Evolutionary conservation across 2,888 invertebrate species (phyloP), one percentile per base, ranked within the genome.

Genomic region (Platycheirus rosarum): DNA sequence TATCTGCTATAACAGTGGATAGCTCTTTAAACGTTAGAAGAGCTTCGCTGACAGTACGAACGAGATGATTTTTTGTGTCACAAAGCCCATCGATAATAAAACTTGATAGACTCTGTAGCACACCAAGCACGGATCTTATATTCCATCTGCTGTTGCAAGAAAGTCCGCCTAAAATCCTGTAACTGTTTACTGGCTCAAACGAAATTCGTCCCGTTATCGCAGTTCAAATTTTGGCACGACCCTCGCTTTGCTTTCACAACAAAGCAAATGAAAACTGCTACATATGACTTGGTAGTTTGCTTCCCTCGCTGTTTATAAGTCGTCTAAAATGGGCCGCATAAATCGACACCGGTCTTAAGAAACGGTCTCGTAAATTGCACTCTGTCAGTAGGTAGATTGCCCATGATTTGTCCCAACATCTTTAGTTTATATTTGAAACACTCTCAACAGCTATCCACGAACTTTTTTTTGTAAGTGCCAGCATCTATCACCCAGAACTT

Each of bases 11-110:
- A 0, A 86, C 26, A 2, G 86, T 87, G 16, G 73, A 29, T 14
- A 87, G 74, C 62, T 88, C 86, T 71, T 87, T 85, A 32, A 77
- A 86, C 0, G 85, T 86, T 2, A 87, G 63, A 16, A 40, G 66
- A 5, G 51, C n/a, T 14, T 73, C 57, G 1, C 86, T 85, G 5
- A 87, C 46, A 0, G 85, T 69, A n/a, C 48, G 48, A 3, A 20
- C 2, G 1, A 37, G 23, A 35, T 48, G 46, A 2, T 13, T 14
- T 35, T 65, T 49, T 75, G n/a, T n/a, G n/a, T n/a, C n/a, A 23
- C 23, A 4, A 6, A 23, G 23, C 6, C 60, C 8, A 88, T 46
- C 66, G 87, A 86, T 68, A 26, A 5, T 53, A 16, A 37, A 69
- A 57, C 1, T 32, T 2, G 1, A 37, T 37, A 0, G 9, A 9